Percentiles rank a stretch among this genome's conserved stretches.
Evolutionary conservation across 1,140 invertebrate species (phyloP).

Genomic region (Phenacoccus solenopsis): DNA sequence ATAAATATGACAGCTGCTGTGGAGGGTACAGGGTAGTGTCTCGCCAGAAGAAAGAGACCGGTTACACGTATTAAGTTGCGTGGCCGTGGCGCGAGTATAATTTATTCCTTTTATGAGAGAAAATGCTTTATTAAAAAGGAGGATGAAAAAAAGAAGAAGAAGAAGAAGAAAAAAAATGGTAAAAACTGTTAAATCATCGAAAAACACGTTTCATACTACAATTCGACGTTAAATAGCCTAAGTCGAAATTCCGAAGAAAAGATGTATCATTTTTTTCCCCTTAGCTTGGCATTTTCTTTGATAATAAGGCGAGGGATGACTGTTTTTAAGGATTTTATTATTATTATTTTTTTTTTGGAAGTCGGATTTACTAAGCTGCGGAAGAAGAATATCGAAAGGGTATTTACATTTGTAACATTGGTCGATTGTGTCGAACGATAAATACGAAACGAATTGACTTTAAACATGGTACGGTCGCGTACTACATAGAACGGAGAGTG

Average conservation of each 20-base stretch:
- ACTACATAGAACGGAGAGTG: too few species aligned
- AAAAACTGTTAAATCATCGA: constrained; percentile 18
- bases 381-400: neutral
- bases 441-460: constrained; percentile 2
- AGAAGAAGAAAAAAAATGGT: neutral
- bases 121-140: constrained; percentile 12
- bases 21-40: neutral
- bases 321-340: neutral
- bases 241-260: constrained; percentile 10
- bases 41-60: neutral
- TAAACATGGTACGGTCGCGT: too few species aligned
- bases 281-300: neutral
- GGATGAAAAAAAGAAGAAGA: neutral
- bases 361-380: neutral
- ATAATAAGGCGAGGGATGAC: neutral
- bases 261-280: neutral
- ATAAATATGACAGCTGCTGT: constrained; percentile 15
- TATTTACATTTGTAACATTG: neutral
- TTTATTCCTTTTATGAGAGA: constrained; percentile 3
- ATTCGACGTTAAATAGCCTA: constrained; percentile 7
- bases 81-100: constrained; percentile 9
- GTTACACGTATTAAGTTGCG: neutral
- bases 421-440: neutral
- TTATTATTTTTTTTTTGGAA: neutral
- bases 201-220: constrained; percentile 16